Evolutionary conservation across 35 echinoderm and acorn worm genomes (phyloP).

Genomic region (Ptychodera flava): DNA sequence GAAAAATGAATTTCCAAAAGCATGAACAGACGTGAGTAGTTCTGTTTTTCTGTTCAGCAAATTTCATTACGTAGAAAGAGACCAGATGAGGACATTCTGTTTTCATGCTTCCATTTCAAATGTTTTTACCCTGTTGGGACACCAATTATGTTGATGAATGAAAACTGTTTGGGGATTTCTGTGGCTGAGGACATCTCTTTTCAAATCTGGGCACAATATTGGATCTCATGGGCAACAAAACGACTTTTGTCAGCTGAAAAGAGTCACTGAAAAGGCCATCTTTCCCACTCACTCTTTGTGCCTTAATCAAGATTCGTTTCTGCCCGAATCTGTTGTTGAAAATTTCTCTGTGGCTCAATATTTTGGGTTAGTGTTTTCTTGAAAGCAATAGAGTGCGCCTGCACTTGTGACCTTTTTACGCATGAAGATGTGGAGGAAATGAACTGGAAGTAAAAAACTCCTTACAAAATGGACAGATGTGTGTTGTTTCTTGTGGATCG

Average conservation of each 20-base stretch:
- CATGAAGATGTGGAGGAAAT: not conserved
- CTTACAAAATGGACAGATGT: not conserved
- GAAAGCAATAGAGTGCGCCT: not conserved
- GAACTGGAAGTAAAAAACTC: not conserved
- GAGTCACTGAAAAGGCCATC: not conserved
- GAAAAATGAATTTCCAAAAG: too few relatives aligned
- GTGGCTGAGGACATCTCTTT: not conserved
- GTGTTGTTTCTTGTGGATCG: too few relatives aligned
- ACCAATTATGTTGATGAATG: too few relatives aligned
- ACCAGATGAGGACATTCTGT: too few relatives aligned
- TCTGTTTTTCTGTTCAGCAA: too few relatives aligned
- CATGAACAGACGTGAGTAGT: too few relatives aligned
- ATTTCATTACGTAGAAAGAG: too few relatives aligned
- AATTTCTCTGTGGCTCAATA: not conserved
- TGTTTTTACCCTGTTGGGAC: too few relatives aligned
- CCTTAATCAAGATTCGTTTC: not conserved
- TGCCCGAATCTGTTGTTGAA: not conserved
- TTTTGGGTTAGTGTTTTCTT: not conserved
- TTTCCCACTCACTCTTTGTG: not conserved
- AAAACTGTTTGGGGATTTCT: too few relatives aligned
- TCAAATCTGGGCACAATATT: not conserved
- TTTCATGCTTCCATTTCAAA: too few relatives aligned
- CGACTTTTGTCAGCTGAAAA: not conserved
- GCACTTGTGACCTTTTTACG: not conserved
- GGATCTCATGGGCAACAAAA: not conserved